Percentiles rank a stretch among this genome's conserved stretches.
phyloP scores from a whole-genome alignment of 2,888 invertebrate genomes.

The Coelogynopora nodosa region DNA sequence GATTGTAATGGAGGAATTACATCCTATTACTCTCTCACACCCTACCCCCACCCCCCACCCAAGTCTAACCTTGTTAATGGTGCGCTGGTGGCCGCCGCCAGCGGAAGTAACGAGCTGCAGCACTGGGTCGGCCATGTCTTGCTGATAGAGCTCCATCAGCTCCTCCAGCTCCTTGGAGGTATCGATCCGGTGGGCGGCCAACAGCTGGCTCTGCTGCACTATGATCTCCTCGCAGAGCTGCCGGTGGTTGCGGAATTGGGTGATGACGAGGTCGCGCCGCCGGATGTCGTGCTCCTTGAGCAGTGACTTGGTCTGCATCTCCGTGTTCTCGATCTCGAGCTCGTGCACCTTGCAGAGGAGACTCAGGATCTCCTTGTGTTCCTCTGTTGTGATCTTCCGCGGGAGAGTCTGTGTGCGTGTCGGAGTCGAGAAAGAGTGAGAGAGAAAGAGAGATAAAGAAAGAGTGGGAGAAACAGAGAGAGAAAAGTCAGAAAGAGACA shows the following conservation, averaged over 20 bases:
- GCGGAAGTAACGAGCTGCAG: constrained; percentile 39
- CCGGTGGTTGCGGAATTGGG: constrained; percentile 77
- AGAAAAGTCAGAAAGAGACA: too few relatives aligned
- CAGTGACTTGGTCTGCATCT: constrained; percentile 79
- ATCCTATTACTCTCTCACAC: too few relatives aligned
- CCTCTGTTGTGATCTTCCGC: constrained; percentile 76
- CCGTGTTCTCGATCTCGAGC: constrained; percentile 79
- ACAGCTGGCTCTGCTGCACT: constrained; percentile 76
- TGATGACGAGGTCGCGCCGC: constrained; percentile 75
- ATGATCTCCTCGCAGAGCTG: constrained; percentile 86
- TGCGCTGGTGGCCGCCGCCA: not conserved
- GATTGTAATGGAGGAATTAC: too few relatives aligned
- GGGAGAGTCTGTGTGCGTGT: constrained; percentile 70
- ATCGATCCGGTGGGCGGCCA: constrained; percentile 66
- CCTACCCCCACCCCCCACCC: too few relatives aligned
- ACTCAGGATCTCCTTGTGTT: constrained; percentile 81
- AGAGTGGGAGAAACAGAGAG: not conserved
- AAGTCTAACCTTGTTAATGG: not conserved
- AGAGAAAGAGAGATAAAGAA: not conserved
- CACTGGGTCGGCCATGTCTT: constrained; percentile 52
- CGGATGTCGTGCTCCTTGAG: constrained; percentile 81
- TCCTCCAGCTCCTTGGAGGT: constrained; percentile 56
- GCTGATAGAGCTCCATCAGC: constrained; percentile 55
- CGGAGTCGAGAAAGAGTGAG: not conserved
- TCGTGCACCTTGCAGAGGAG: constrained; percentile 86